Percentiles rank a stretch among this genome's conserved stretches.
Conservation (phyloP, 2,113 vertebrate genomes). For the Poeciliopsis turrubarensis region DNA sequence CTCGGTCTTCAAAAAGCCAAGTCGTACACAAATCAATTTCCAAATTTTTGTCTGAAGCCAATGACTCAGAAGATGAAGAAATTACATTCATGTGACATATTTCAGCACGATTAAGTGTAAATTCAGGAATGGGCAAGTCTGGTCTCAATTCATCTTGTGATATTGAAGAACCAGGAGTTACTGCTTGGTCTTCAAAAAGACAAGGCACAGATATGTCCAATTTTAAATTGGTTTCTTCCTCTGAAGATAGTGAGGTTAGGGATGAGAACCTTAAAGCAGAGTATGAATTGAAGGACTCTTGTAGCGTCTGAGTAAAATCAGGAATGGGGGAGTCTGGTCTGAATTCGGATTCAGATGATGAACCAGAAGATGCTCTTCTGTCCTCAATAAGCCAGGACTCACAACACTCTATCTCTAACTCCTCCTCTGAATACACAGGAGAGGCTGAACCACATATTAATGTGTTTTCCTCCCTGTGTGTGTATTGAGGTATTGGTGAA, state of each 20-base stretch:
- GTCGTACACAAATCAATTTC: conserved; percentile 26
- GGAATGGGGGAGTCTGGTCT: conserved; percentile 67
- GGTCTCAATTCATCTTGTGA: conserved; percentile 27
- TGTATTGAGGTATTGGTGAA: conserved; percentile 40
- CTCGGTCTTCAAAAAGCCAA: conserved; percentile 33
- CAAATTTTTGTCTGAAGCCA: conserved; percentile 28
- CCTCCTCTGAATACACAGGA: conserved; percentile 25
- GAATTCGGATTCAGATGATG: conserved; percentile 33
- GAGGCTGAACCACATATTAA: conserved; percentile 29
- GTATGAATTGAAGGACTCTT: background rate
- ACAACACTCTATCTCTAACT: conserved; percentile 18
- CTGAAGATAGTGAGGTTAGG: conserved; percentile 19
- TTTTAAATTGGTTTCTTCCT: conserved; percentile 1
- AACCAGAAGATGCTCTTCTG: conserved; percentile 49
- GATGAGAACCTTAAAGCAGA: background rate
- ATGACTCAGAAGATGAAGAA: background rate
- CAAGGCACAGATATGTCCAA: conserved; percentile 10
- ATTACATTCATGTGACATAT: background rate
- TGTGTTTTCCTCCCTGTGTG: background rate
- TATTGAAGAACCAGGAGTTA: conserved; percentile 30
- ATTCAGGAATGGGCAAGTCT: conserved; percentile 59
- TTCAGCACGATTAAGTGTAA: background rate
- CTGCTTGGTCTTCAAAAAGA: conserved; percentile 20
- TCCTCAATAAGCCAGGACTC: conserved; percentile 21
- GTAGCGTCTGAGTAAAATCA: conserved; percentile 29